Conservation (phyloP, 2,888 invertebrate genomes). For the Nymphalis urticae region DNA sequence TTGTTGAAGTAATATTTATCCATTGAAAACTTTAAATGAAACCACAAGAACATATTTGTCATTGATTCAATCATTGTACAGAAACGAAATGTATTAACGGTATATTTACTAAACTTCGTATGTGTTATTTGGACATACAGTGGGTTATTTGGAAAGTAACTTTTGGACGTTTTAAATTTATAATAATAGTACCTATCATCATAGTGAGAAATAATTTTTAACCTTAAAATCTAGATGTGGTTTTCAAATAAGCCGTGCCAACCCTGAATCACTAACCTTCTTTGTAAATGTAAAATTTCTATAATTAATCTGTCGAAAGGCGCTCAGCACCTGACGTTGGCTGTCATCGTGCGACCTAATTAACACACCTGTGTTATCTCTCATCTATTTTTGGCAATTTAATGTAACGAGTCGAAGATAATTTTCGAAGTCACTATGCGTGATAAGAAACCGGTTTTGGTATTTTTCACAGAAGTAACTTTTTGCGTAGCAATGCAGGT, state of each 20-base stretch:
- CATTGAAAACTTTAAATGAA: no score
- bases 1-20: no score
- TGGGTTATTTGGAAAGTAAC: no score
- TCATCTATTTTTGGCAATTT: slow-evolving; percentile 35
- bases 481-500: slow-evolving; percentile 12
- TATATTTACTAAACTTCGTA: no score
- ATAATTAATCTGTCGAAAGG: slow-evolving; percentile 54
- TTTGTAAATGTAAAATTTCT: slow-evolving; percentile 57
- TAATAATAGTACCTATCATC: neutral
- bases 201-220: neutral
- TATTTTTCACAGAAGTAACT: slow-evolving; percentile 5
- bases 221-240: no score
- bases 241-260: neutral
- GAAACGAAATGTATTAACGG: no score
- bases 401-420: slow-evolving; percentile 19
- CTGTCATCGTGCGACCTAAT: slow-evolving; percentile 61
- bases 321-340: slow-evolving; percentile 52
- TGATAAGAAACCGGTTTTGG: slow-evolving; percentile 30
- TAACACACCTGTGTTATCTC: slow-evolving; percentile 56
- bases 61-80: no score
- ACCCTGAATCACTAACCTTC: slow-evolving; percentile 28
- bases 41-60: no score
- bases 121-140: no score
- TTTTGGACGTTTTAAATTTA: no score
- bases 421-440: slow-evolving; percentile 20